These are phyloP conservation scores for Sphenodon punctatus DNA, from an alignment of 2,797 vertebrate species.

Conservation along the genomic window DNA sequence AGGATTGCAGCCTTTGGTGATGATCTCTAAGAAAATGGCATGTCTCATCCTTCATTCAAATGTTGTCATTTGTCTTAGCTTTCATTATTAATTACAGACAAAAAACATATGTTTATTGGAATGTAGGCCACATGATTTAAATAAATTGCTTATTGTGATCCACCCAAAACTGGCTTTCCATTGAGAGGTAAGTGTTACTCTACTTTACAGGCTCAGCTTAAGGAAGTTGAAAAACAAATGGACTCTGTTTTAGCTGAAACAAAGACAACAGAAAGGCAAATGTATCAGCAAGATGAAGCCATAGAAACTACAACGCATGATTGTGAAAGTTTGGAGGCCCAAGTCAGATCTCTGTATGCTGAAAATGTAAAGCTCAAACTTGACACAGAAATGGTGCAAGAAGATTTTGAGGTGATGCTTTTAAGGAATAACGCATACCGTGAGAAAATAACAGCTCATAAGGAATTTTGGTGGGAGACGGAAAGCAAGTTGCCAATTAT, in stretches of 20 bases:
- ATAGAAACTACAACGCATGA: constrained; percentile 59
- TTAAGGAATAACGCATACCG: constrained; percentile 74
- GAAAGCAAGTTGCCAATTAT: constrained; percentile 74
- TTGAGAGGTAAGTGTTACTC: constrained; percentile 11
- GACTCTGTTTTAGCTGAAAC: constrained; percentile 63
- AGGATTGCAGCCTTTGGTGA: background rate
- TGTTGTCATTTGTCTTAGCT: too few relatives aligned
- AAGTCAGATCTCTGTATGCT: constrained; percentile 64
- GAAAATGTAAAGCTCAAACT: constrained; percentile 71
- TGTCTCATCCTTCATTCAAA: too few relatives aligned
- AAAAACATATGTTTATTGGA: background rate
- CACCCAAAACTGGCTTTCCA: constrained; percentile 17
- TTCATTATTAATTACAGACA: background rate
- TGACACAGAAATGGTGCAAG: constrained; percentile 67
- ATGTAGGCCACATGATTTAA: background rate
- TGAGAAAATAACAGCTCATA: constrained; percentile 74
- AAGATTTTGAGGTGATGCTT: constrained; percentile 65
- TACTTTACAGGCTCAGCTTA: constrained; percentile 73
- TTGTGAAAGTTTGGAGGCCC: constrained; percentile 64
- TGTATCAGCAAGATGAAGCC: constrained; percentile 68
- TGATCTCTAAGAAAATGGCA: too few relatives aligned
- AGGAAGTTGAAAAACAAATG: constrained; percentile 73
- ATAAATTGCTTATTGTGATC: background rate
- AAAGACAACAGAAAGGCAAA: constrained; percentile 69
- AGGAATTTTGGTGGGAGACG: constrained; percentile 48